Base-by-base conservation (phyloP, 2,888 invertebrate genomes). In the Protodeltote pygarga region DNA sequence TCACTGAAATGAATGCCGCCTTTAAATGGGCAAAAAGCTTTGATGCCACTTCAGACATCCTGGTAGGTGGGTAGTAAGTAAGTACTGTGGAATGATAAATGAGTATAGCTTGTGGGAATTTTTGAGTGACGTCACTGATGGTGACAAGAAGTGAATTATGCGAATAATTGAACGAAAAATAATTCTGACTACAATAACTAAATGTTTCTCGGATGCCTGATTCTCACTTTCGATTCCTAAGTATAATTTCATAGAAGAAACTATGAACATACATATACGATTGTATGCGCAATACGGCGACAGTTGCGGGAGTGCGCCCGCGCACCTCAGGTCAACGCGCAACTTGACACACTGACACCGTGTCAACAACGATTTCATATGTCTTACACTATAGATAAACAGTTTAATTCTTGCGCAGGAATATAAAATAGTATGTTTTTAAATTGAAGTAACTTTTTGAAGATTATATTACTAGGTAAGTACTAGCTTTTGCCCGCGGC, bases 261-360 rank as follows among this genome's bases (percentile, higher is more conserved):
- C n/a, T n/a, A n/a, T 44, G 16, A 47, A 57, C 28, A 35, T 55
- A 41, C 28, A 9, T 29, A 40, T 24, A 10, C 23, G 13, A 24
- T 23, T 45, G 32, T 38, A 34, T 53, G 46, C 54, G 65, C 35
- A 65, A n/a, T n/a, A n/a, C n/a, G n/a, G n/a, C n/a, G n/a, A 65
- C 49, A 64, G 37, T 32, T 40, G 49, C 29, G 17, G 54, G 48
- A 48, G 45, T 54, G 53, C 53, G 55, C 47, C 27, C 39, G 60
- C 60, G 67, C 63, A 58, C 47, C 60, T 28, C 28, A 38, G 64
- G 68, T 70, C 64, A 70, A 54, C 41, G 44, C 39, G 54, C 32
- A 46, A 50, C 60, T 68, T 66, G 71, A 68, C 67, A 63, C 44
- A 52, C 46, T 68, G 71, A 66, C 71, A 70, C 49, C 39, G 41